Base-by-base conservation (phyloP, 2,797 vertebrate species). In the Cephalopachus bancanus region DNA sequence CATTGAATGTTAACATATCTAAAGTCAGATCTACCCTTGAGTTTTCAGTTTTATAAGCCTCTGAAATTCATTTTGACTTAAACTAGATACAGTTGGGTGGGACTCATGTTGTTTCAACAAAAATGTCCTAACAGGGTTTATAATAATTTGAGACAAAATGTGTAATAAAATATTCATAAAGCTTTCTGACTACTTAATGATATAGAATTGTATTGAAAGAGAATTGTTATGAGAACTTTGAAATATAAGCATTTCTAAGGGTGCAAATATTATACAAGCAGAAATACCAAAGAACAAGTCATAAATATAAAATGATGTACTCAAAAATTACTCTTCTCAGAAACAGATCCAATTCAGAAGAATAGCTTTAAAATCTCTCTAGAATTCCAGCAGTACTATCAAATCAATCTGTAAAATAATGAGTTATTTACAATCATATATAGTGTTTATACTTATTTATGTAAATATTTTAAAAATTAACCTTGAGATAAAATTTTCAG, bases 111-210 rank as follows among this genome's bases (percentile, higher is more conserved):
- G 60, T 55, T 81, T 72, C 14, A 72, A 87, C 17, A 10, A 78
- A 85, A 92, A 67, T 59, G 33, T 87, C 85, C 28, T 22, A 65
- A 33, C 24, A 83, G n/a, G 71, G 4, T 89, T 89, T 88, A 78
- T 75, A 93, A n/a, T 44, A 95, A 93, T 59, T 79, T 93, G 51
- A 91, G 12, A 94, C 86, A 75, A 86, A 86, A 91, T 53, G 84
- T 62, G 3, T 72, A 84, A 67, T 71, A 64, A 86, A 89, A 89
- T 95, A 84, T 80, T 96, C 86, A 33, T 80, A 83, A 91, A 96
- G 10, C 12, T 30, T 6, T 81, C 95, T 64, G 33, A 91, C 51
- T 86, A 44, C 22, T 59, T 81, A 5, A 75, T 65, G 26, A 59
- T 85, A 67, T 6, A 88, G 16, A 72, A 3, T 76, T 51, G 59